Percentiles rank a stretch among this genome's conserved stretches.
Conservation (phyloP, 2,888 invertebrate species). For the Platerodrilus igneus region DNA sequence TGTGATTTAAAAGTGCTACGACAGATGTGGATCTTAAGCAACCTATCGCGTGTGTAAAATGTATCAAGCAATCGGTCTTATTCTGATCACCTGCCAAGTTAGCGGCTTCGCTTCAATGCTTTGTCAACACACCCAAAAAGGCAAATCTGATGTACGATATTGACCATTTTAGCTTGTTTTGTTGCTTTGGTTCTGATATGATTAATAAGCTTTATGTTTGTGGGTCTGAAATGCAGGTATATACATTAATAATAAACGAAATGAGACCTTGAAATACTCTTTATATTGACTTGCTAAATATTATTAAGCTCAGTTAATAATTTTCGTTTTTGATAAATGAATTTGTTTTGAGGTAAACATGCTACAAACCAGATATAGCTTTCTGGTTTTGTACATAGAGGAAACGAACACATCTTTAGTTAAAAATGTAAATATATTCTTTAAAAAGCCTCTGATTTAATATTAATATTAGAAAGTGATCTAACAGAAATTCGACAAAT, state of each 20-base stretch:
- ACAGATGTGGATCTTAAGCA: conserved; percentile 18
- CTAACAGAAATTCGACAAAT: no score
- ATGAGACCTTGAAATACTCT: background rate
- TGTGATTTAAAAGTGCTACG: no score
- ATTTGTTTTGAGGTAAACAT: no score
- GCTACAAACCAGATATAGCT: no score
- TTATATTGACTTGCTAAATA: background rate
- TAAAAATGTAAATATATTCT: no score
- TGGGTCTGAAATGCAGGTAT: background rate
- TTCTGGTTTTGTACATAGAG: no score
- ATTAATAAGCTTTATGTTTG: background rate
- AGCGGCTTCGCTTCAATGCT: conserved; percentile 23
- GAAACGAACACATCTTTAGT: no score
- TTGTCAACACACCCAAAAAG: conserved; percentile 27
- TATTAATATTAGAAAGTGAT: no score
- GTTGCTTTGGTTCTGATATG: no score
- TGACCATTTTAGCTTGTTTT: no score
- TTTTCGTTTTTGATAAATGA: no score
- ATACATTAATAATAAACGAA: background rate
- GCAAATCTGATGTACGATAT: conserved; percentile 20
- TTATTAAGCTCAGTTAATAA: background rate
- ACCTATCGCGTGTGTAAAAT: conserved; percentile 17
- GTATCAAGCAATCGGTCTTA: conserved; percentile 26
- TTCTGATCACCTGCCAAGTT: conserved; percentile 28
- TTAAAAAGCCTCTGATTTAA: no score